phyloP scores from a whole-genome alignment of 2,888 invertebrate genomes.

The Ophioninae sp. region DNA sequence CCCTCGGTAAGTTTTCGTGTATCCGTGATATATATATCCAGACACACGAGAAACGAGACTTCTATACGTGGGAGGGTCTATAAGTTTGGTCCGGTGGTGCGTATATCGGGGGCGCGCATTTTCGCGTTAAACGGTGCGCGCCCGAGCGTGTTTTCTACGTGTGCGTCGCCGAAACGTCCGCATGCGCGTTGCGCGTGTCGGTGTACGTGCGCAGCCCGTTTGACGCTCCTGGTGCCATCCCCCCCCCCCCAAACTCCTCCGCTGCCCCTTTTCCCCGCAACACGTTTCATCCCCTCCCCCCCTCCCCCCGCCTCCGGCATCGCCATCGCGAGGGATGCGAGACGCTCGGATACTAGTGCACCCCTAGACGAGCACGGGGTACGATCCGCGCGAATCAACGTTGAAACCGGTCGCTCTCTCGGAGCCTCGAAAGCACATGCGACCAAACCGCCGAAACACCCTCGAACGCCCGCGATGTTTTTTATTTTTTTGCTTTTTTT shows the following conservation, averaged over 20 bases:
- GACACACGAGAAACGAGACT: background rate
- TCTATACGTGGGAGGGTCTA: no score
- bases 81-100: background rate
- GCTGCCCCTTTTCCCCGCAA: no score
- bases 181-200: conserved; percentile 41
- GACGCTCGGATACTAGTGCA: conserved; percentile 44
- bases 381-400: conserved; percentile 33
- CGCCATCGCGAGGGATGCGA: conserved; percentile 29
- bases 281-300: no score
- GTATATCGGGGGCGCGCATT: conserved; percentile 14
- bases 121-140: conserved; percentile 22
- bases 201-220: conserved; percentile 26
- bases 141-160: conserved; percentile 22
- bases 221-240: conserved; percentile 47
- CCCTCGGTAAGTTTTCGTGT: background rate
- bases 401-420: conserved; percentile 9
- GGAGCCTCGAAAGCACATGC: conserved; percentile 28
- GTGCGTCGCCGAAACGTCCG: conserved; percentile 34
- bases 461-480: background rate
- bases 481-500: background rate
- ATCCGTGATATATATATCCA: conserved; percentile 25
- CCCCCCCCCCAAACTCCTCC: no score
- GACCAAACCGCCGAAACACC: background rate
- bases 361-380: conserved; percentile 56
- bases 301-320: conserved; percentile 2